phyloP scores from a whole-genome alignment of 2,113 vertebrate species.

The Laticauda laticaudata region DNA sequence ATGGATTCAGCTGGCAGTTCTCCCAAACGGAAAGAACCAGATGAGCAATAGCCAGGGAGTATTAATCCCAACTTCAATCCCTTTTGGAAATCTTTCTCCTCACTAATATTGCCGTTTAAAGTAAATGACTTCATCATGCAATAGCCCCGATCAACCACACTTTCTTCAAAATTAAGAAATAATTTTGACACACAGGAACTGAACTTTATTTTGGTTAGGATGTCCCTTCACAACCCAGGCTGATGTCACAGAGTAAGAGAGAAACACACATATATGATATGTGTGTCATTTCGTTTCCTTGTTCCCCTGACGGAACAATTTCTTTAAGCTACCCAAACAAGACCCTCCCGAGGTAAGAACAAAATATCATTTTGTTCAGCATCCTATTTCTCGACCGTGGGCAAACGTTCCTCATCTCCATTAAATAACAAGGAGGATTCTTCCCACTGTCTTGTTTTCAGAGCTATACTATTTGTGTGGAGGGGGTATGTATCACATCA shows the following conservation, averaged over 20 bases:
- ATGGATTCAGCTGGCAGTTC: slow-evolving; percentile 3
- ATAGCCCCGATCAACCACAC: neutral
- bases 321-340: neutral
- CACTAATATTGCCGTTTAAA: neutral
- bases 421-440: neutral
- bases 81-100: neutral
- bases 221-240: neutral
- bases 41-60: slow-evolving; percentile 11
- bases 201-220: neutral
- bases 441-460: neutral
- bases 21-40: neutral
- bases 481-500: neutral
- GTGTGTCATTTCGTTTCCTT: neutral
- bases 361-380: neutral
- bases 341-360: neutral
- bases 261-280: neutral
- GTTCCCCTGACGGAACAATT: neutral
- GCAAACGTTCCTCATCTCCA: neutral
- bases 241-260: neutral
- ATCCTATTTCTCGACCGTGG: neutral
- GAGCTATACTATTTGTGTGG: neutral
- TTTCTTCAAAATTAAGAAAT: neutral
- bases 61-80: neutral
- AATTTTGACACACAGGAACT: neutral
- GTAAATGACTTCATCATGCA: neutral